Evolutionary conservation across 2,888 invertebrate species (phyloP), one percentile per base, ranked within the genome.

Genomic region (Noctua fimbriata): DNA sequence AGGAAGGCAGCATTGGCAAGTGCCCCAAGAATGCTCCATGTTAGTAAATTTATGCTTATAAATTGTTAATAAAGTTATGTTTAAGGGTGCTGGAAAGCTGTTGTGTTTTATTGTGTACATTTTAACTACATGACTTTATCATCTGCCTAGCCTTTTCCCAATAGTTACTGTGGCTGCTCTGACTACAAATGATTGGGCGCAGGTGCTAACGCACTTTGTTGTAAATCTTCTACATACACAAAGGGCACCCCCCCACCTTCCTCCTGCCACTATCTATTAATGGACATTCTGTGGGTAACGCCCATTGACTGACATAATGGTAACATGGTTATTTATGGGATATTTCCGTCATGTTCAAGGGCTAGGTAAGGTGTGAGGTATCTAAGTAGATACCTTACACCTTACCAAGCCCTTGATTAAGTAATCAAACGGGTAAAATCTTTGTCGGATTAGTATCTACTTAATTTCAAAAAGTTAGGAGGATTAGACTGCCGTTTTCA

Each of bases 1-100:
- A 94, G 2, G 92, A 91, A 55, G 89, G 89, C 87, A 94, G 93
- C 73, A 90, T 92, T 24, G 90, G 93, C 32, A 94, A 93, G 81
- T 89, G 89, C 66, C 89, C 91, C 18, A 93, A 93, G 82, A 89
- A 88, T 49, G 81, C 72, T 65, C 76, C 89, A 71, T 81, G 76
- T 72, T 84, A 87, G 85, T 88, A 84, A 88, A 86, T 60, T 75
- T 75, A 74, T 72, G 69, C 9, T 49, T 36, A 47, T 76, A 74
- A 76, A 76, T 76, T 79, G 78, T 69, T 83, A 87, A 86, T 88
- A 86, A 89, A 87, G 66, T 79, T 79, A 78, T 78, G 58, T 79
- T 81, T 85, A 84, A 89, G 84, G 70, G 75, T 69, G 81, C 28
- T 69, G 84, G 81, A 67, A 71, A 52, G 76, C 21, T 66, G 84